Conservation (phyloP, 1,140 invertebrate genomes). For the Anoplophora glabripennis region DNA sequence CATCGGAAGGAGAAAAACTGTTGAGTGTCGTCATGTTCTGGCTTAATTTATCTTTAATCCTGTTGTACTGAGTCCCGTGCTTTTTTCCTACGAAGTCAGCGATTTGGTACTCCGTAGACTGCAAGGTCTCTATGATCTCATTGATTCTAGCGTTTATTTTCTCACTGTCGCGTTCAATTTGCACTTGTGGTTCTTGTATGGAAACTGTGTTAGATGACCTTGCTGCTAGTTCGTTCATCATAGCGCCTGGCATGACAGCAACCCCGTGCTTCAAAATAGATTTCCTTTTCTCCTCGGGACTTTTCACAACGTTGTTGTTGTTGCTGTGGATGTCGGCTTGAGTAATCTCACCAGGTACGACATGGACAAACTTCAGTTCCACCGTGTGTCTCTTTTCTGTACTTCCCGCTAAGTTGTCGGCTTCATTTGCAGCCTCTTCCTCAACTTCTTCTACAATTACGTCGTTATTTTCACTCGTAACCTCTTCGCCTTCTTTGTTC, state of each 20-base stretch:
- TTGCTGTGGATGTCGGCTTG: conserved; percentile 1
- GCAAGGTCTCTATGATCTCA: conserved; percentile 23
- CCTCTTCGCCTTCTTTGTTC: neutral
- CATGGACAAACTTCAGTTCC: conserved; percentile 26
- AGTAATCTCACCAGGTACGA: conserved; percentile 16
- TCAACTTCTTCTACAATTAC: neutral
- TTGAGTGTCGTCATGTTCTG: conserved; percentile 11
- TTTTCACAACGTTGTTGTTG: conserved; percentile 17
- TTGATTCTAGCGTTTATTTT: conserved; percentile 20
- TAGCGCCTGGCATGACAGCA: conserved; percentile 34
- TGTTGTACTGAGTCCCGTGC: conserved; percentile 23
- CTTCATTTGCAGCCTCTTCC: conserved; percentile 2
- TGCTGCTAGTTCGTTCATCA: conserved; percentile 22
- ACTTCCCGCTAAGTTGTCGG: neutral
- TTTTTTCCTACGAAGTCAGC: conserved; percentile 33
- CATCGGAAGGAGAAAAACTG: conserved; percentile 17
- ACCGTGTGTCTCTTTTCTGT: conserved; percentile 28
- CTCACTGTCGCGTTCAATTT: conserved; percentile 8
- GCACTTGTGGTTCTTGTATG: neutral
- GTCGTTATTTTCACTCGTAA: conserved; percentile 9
- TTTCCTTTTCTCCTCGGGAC: conserved; percentile 28
- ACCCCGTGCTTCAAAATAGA: conserved; percentile 36
- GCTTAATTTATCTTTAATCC: conserved; percentile 17
- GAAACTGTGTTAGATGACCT: conserved; percentile 4
- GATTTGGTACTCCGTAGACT: conserved; percentile 30